phyloP scores from a whole-genome alignment of 2,888 invertebrate species.

The Andrena praecox region DNA sequence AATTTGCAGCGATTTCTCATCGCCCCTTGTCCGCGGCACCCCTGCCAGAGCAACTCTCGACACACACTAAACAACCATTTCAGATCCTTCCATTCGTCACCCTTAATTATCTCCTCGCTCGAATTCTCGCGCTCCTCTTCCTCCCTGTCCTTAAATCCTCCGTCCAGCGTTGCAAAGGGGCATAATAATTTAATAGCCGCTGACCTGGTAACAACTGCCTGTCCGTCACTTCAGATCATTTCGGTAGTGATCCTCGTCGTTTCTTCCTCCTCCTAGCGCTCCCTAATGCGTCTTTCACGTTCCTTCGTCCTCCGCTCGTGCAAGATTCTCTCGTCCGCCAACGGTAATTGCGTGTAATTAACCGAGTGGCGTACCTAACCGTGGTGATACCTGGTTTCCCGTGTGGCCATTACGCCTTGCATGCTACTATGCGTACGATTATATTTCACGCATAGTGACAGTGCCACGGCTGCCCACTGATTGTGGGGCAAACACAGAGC shows the following conservation, averaged over 20 bases:
- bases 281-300: background rate
- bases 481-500: conserved; percentile 29
- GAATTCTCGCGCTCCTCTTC: conserved; percentile 48
- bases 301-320: conserved; percentile 22
- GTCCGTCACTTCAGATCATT: conserved; percentile 51
- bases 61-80: conserved; percentile 62
- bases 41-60: background rate
- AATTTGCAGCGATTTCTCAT: conserved; percentile 61
- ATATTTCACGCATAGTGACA: conserved; percentile 77
- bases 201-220: conserved; percentile 52
- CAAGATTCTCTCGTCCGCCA: conserved; percentile 28
- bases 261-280: conserved; percentile 21
- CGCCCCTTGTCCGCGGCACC: conserved; percentile 25
- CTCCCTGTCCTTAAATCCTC: conserved; percentile 19
- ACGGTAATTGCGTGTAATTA: conserved; percentile 75
- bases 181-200: conserved; percentile 58
- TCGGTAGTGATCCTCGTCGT: conserved; percentile 52
- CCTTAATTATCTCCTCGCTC: conserved; percentile 58
- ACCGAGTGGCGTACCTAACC: conserved; percentile 64
- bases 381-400: conserved; percentile 67
- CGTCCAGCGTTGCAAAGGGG: conserved; percentile 21
- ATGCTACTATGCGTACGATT: conserved; percentile 75
- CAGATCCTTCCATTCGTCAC: conserved; percentile 56
- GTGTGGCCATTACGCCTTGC: conserved; percentile 70
- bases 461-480: conserved; percentile 73